A percentile compares a stretch with the other conserved stretches of the same genome.
Conservation (phyloP, 2,113 vertebrate species). For the Motacilla alba region DNA sequence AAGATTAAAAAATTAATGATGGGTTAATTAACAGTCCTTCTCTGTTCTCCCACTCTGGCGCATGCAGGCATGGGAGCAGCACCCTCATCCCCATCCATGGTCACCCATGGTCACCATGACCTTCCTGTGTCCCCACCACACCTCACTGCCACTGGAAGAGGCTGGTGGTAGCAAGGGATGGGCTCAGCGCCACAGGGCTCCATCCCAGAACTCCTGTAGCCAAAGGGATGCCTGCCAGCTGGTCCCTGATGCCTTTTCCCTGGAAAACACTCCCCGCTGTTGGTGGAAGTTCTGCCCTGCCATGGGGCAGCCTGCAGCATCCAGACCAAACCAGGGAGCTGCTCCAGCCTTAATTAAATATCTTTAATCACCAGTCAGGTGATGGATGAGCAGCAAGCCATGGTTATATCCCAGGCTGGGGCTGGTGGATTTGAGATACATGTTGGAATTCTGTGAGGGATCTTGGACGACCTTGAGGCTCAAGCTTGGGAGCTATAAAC, state of each 20-base stretch:
- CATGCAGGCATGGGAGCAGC: rapidly evolving
- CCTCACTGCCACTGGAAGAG: neutral
- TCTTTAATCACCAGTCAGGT: neutral
- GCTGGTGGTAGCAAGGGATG: rapidly evolving
- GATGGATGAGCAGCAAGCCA: neutral
- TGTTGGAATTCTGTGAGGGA: neutral
- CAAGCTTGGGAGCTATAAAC: neutral
- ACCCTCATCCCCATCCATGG: neutral
- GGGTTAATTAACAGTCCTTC: neutral
- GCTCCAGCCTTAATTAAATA: neutral
- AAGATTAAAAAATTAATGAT: neutral
- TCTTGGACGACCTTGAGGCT: neutral
- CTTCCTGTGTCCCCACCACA: neutral
- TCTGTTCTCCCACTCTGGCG: neutral
- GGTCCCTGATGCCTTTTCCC: neutral
- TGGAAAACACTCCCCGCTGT: neutral
- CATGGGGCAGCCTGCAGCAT: neutral
- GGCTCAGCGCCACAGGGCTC: rapidly evolving
- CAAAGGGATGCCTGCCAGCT: neutral
- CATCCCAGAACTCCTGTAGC: neutral
- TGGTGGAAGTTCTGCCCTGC: neutral
- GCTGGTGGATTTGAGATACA: neutral
- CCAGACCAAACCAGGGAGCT: neutral
- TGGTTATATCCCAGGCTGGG: neutral
- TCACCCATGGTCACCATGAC: neutral